phyloP scores from a whole-genome alignment of 2,797 vertebrate species.

The Myioborus miniatus region DNA sequence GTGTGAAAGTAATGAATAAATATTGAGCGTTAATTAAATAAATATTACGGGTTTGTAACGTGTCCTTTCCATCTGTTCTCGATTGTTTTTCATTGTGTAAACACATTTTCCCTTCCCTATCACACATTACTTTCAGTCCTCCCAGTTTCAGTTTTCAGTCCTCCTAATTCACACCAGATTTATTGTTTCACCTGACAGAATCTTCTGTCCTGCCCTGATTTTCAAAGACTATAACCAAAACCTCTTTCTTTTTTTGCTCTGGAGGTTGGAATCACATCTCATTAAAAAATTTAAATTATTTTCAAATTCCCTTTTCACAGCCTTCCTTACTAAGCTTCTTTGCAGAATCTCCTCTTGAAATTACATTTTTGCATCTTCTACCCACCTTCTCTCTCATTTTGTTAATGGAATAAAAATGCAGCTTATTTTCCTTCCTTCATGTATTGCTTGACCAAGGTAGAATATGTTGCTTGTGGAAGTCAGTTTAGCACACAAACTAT shows the following conservation, averaged over 20 bases:
- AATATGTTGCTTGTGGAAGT: background rate
- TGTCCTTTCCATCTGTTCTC: background rate
- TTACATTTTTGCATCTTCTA: background rate
- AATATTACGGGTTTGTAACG: background rate
- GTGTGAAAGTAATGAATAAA: background rate
- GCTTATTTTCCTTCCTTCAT: background rate
- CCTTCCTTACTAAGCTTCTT: background rate
- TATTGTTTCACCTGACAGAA: background rate
- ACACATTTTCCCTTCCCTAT: background rate
- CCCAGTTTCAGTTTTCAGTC: background rate
- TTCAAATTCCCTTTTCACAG: background rate
- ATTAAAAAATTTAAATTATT: no score
- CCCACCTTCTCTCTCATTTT: accelerated
- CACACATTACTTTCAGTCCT: background rate
- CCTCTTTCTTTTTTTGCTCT: background rate
- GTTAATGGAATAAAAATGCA: background rate
- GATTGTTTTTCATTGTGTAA: background rate
- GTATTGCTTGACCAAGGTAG: background rate
- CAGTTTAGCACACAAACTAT: background rate
- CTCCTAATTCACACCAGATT: background rate
- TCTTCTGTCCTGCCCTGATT: background rate
- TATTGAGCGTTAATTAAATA: background rate
- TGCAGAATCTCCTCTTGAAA: background rate
- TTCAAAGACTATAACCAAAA: background rate
- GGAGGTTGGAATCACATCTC: background rate